These are phyloP conservation scores for Acyrthosiphon pisum DNA, from an alignment of 1,140 invertebrate genomes.

Conservation along the genomic window DNA sequence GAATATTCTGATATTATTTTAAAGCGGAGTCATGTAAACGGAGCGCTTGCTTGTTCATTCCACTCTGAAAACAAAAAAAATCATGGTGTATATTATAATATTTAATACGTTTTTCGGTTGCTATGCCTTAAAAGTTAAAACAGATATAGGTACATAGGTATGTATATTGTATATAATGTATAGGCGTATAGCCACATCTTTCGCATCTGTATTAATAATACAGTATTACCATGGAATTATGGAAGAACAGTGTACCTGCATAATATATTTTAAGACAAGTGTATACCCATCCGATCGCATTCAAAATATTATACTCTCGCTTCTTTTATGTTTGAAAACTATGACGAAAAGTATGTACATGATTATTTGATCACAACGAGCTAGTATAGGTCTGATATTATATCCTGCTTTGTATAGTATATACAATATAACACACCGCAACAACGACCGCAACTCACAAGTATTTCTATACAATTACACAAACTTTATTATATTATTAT, in stretches of 20 bases:
- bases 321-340: neutral
- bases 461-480: neutral
- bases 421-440: neutral
- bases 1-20: neutral
- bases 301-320: too few species aligned
- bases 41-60: neutral
- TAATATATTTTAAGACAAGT: too few species aligned
- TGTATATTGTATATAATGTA: too few species aligned
- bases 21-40: neutral
- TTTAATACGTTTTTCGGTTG: too few species aligned
- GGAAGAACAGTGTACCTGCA: too few species aligned
- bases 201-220: too few species aligned
- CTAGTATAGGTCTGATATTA: too few species aligned
- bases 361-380: neutral
- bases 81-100: neutral
- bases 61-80: neutral
- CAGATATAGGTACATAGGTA: too few species aligned
- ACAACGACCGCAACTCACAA: neutral
- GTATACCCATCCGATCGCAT: too few species aligned
- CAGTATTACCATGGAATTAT: too few species aligned
- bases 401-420: too few species aligned
- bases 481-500: conserved; percentile 2
- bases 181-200: too few species aligned
- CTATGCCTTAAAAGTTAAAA: neutral
- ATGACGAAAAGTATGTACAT: neutral